A percentile compares a stretch with the other conserved stretches of the same genome.
Conservation (phyloP, 2,797 vertebrate species). For the Coracias cyanogaster region DNA sequence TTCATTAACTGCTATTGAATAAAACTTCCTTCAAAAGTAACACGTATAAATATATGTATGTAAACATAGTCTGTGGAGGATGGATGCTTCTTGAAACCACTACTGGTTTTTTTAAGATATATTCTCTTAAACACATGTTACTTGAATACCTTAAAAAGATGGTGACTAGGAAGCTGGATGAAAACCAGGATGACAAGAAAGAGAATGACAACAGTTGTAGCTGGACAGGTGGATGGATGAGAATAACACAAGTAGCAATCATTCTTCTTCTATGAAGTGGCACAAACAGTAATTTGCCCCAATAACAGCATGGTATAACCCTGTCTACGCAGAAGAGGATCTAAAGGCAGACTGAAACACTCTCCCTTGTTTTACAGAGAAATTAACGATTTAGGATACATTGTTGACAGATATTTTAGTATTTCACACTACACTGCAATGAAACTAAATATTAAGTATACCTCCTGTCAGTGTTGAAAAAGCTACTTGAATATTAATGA, state of each 20-base stretch:
- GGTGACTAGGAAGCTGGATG: not conserved
- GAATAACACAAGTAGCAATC: not conserved
- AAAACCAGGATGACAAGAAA: not conserved
- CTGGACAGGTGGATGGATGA: not conserved
- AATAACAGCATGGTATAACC: not conserved
- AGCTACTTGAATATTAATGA: not conserved
- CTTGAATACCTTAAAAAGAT: not conserved
- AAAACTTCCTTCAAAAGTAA: not conserved
- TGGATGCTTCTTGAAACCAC: not conserved
- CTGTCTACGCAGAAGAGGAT: not conserved
- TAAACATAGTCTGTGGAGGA: not conserved
- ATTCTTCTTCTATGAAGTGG: not conserved
- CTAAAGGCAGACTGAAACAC: not conserved
- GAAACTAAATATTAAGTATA: constrained; percentile 8
- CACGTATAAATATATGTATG: not conserved
- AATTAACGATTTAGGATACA: not conserved
- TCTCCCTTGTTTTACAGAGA: not conserved
- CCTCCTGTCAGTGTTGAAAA: not conserved
- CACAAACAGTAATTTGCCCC: not conserved
- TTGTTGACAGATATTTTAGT: not conserved
- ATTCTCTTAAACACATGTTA: not conserved
- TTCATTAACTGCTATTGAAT: not conserved
- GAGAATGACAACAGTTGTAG: not conserved
- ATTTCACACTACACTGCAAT: constrained; percentile 7
- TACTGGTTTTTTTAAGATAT: not conserved